phyloP scores from a whole-genome alignment of 1,140 invertebrate genomes.

The Apocrypta bakeri region DNA sequence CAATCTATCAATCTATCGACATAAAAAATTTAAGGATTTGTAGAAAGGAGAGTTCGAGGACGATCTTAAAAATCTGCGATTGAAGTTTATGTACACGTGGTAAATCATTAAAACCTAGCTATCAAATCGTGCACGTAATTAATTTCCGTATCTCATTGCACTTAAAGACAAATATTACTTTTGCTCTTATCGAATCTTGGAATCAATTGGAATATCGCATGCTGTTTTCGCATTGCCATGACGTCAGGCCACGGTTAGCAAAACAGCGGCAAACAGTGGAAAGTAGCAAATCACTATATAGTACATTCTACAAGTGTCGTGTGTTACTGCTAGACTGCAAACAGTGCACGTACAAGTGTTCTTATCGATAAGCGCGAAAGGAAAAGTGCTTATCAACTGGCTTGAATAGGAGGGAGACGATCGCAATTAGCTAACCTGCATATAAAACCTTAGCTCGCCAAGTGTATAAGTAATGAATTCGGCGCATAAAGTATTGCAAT shows the following conservation, averaged over 20 bases:
- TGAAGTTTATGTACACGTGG: no score
- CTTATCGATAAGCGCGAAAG: not conserved
- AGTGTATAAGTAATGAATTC: not conserved
- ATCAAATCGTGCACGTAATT: conserved; percentile 29
- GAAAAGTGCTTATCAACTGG: not conserved
- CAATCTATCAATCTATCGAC: not conserved
- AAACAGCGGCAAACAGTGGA: not conserved
- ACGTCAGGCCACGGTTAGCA: conserved; percentile 22
- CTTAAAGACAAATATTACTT: conserved; percentile 36
- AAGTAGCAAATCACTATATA: not conserved
- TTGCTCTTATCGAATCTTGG: conserved; percentile 38
- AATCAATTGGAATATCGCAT: conserved; percentile 41
- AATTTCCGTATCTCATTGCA: conserved; percentile 9
- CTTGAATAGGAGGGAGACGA: not conserved
- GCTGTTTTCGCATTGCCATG: conserved; percentile 16
- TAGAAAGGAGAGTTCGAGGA: not conserved
- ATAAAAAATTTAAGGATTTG: not conserved
- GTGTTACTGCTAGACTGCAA: not conserved
- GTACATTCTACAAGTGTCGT: not conserved
- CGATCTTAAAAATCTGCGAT: not conserved
- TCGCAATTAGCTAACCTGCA: not conserved
- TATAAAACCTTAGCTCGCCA: no score
- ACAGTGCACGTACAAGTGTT: not conserved
- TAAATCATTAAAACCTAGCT: conserved; percentile 9
- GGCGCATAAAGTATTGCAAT: no score